These are phyloP conservation scores for Hanleya hanleyi DNA, from an alignment of 2,888 invertebrate genomes.

Conservation along the genomic window DNA sequence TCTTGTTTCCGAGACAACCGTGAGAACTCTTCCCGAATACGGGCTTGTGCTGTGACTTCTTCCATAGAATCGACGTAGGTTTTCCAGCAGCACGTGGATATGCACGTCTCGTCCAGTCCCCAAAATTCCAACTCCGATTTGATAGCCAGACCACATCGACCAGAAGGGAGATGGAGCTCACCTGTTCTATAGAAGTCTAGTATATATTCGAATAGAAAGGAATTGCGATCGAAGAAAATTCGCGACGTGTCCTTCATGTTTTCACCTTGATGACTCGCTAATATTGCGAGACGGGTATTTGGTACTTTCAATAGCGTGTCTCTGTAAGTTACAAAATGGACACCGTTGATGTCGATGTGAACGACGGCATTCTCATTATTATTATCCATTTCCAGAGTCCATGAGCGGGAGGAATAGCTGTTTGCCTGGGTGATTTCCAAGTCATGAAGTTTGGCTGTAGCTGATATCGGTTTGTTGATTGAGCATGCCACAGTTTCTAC, in stretches of 20 bases:
- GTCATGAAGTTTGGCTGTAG: too few relatives aligned
- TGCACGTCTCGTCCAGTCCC: slow-evolving; percentile 36
- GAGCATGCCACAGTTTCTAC: too few relatives aligned
- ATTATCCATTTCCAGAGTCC: too few relatives aligned
- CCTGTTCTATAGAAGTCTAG: slow-evolving; percentile 42
- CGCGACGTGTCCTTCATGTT: background rate
- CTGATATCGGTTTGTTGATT: too few relatives aligned
- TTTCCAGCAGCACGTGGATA: slow-evolving; percentile 45
- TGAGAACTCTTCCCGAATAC: slow-evolving; percentile 6
- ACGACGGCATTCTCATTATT: too few relatives aligned
- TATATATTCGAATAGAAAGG: slow-evolving; percentile 38
- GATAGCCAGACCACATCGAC: slow-evolving; percentile 44
- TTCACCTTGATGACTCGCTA: background rate
- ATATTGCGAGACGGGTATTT: background rate
- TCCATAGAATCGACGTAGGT: slow-evolving; percentile 8
- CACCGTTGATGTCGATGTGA: slow-evolving; percentile 21
- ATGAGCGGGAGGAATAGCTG: too few relatives aligned
- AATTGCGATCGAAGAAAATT: slow-evolving; percentile 47
- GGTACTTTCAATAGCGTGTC: slow-evolving; percentile 15
- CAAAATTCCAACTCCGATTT: slow-evolving; percentile 43
- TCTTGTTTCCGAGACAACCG: background rate
- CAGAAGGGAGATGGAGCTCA: slow-evolving; percentile 44
- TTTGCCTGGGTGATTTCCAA: too few relatives aligned
- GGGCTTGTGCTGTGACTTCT: slow-evolving; percentile 2
- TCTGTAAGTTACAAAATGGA: slow-evolving; percentile 10